Evolutionary conservation across 2,797 vertebrate genomes (phyloP).

Genomic region (Rhinogobio ventralis): DNA sequence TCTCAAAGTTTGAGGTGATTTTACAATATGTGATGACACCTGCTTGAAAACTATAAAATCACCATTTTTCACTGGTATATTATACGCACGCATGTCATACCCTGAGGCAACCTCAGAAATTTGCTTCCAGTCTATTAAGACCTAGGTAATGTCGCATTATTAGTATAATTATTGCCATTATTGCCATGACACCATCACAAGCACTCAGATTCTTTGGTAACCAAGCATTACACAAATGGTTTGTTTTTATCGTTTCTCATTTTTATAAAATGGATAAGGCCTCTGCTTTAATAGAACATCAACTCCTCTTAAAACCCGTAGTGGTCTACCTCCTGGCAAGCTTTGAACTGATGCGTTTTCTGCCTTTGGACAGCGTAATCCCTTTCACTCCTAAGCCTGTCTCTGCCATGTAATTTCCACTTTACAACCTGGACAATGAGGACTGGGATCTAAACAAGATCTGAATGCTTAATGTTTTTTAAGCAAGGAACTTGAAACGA

Average conservation of each 20-base stretch:
- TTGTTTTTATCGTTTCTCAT: conserved; percentile 25
- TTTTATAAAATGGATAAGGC: conserved; percentile 39
- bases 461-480: conserved; percentile 57
- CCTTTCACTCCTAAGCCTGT: conserved; percentile 30
- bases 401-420: conserved; percentile 33
- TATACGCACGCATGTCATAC: neutral
- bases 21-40: conserved; percentile 64
- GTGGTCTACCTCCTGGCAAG: conserved; percentile 49
- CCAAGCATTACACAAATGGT: conserved; percentile 33
- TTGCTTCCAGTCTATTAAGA: conserved; percentile 24
- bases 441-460: conserved; percentile 6
- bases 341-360: conserved; percentile 45
- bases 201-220: conserved; percentile 3
- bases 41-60: conserved; percentile 31
- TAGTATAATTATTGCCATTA: conserved; percentile 3
- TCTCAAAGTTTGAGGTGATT: conserved; percentile 47
- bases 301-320: conserved; percentile 33
- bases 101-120: conserved; percentile 9
- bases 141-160: conserved; percentile 21
- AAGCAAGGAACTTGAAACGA: conserved; percentile 87
- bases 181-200: neutral
- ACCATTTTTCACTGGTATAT: conserved; percentile 19
- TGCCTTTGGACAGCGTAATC: conserved; percentile 20
- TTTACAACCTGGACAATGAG: conserved; percentile 33
- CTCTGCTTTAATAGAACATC: conserved; percentile 40